Conservation (phyloP, 2,797 vertebrate genomes). For the Enteromius paludinosus region DNA sequence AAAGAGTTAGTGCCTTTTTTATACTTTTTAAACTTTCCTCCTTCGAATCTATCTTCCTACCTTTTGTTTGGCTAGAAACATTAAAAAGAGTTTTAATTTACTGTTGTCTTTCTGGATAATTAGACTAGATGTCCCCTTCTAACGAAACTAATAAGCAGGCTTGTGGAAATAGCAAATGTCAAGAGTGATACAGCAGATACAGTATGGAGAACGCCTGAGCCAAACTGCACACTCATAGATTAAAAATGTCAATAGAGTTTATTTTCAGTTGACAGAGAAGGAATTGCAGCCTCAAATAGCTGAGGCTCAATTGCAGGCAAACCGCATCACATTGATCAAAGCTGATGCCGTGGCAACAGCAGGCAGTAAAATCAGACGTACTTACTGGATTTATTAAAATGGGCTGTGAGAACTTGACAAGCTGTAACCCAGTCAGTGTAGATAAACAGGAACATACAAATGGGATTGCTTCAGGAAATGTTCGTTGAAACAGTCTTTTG, state of each 20-base stretch:
- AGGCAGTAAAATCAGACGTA: constrained; percentile 49
- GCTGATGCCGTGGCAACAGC: constrained; percentile 40
- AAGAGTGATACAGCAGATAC: constrained; percentile 49
- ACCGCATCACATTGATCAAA: constrained; percentile 51
- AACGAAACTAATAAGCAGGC: constrained; percentile 35
- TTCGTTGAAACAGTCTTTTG: constrained; percentile 11
- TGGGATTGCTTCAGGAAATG: constrained; percentile 32
- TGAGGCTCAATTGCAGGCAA: constrained; percentile 39
- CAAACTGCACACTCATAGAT: constrained; percentile 49
- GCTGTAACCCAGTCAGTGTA: constrained; percentile 24
- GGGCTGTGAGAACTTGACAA: constrained; percentile 23
- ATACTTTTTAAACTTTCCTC: not conserved
- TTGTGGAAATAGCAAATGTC: constrained; percentile 51
- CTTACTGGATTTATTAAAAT: constrained; percentile 47
- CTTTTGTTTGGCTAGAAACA: not conserved
- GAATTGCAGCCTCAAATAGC: constrained; percentile 46
- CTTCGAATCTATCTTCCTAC: not conserved
- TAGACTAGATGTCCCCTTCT: constrained; percentile 5
- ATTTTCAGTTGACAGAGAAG: constrained; percentile 52
- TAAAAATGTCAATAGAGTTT: constrained; percentile 57
- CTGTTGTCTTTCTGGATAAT: not conserved
- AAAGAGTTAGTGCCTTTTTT: not conserved
- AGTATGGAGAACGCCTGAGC: constrained; percentile 36
- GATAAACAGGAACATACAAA: constrained; percentile 36
- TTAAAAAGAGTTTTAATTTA: not conserved